Percentiles rank a stretch among this genome's conserved stretches.
Evolutionary conservation across 2,113 vertebrate species (phyloP).

Genomic region (Dromiciops gliroides): DNA sequence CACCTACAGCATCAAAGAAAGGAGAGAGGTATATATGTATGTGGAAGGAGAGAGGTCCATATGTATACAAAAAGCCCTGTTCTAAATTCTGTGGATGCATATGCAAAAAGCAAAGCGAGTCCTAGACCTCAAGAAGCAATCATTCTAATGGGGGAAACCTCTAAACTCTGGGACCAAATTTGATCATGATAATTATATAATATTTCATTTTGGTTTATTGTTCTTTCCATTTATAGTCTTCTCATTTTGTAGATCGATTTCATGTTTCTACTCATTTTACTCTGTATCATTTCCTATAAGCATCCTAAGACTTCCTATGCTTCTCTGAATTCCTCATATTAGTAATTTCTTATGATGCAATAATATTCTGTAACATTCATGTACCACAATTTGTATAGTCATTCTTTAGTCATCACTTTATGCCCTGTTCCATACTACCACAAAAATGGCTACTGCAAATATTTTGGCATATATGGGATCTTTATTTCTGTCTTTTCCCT

Average conservation of each 20-base stretch:
- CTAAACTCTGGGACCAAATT: background rate
- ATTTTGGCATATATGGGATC: background rate
- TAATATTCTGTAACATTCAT: background rate
- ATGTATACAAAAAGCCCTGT: background rate
- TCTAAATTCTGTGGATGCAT: background rate
- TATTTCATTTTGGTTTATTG: background rate
- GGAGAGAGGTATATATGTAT: background rate
- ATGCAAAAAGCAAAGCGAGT: background rate
- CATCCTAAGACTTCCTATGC: background rate
- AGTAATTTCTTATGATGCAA: background rate
- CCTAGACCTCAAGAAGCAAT: background rate
- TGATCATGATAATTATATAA: background rate
- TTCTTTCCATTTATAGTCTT: background rate
- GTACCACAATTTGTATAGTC: background rate
- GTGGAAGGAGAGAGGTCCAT: background rate
- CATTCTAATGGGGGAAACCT: background rate
- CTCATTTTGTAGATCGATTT: background rate
- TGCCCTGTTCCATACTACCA: background rate
- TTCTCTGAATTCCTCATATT: background rate
- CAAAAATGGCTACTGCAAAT: background rate
- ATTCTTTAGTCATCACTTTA: background rate
- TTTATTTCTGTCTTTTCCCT: background rate
- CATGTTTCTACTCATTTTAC: background rate
- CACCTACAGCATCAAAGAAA: background rate
- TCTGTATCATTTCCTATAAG: background rate